Base-by-base conservation (phyloP, 1,140 invertebrate species). In the Ptiloglossa arizonensis region DNA sequence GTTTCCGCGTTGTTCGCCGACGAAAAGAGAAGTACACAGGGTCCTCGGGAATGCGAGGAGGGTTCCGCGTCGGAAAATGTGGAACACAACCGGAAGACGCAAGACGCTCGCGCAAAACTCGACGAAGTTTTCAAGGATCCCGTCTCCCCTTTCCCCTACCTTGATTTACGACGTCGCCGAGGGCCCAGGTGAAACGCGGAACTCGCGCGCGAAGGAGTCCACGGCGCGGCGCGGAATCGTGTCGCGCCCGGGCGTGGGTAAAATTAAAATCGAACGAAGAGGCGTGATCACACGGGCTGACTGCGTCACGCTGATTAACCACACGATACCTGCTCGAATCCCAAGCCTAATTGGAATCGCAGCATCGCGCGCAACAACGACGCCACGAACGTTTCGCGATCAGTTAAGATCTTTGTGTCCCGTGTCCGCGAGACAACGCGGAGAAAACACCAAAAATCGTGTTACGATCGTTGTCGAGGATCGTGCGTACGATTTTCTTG, bases 91-190 rank as follows among this genome's bases (percentile, higher is more conserved):
- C 66, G 11, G 71, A 44, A 38, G n/a, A 41, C 9, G 50, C 17
- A 79, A 66, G 46, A n/a, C 57, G 54, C 19, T n/a, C 8, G 11
- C 17, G 19, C 6, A 46, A 59, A 69, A 75, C 35, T 59, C 17
- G 66, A 80, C 50, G 59, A 63, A 80, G 41, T 69, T 73, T 75
- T 69, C 46, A 75, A 63, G 71, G 44, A 80, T 69, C 54, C 27
- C 48, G 35, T 44, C 60, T n/a, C n/a, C n/a, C n/a, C n/a, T n/a
- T n/a, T n/a, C n/a, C n/a, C n/a, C n/a, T n/a, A n/a, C 35, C 22
- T 22, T 82, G 80, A 80, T 82, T 82, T 80, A 82, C 77, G 78
- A 41, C n/a, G 38, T 29, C 29, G 60, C 9, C 35, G 9, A 54
- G 38, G 29, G n/a, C 50, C 59, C 15, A 41, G 38, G 50, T 70